Evolutionary conservation across 2,113 vertebrate genomes (phyloP).

Genomic region (Phasianus colchicus): DNA sequence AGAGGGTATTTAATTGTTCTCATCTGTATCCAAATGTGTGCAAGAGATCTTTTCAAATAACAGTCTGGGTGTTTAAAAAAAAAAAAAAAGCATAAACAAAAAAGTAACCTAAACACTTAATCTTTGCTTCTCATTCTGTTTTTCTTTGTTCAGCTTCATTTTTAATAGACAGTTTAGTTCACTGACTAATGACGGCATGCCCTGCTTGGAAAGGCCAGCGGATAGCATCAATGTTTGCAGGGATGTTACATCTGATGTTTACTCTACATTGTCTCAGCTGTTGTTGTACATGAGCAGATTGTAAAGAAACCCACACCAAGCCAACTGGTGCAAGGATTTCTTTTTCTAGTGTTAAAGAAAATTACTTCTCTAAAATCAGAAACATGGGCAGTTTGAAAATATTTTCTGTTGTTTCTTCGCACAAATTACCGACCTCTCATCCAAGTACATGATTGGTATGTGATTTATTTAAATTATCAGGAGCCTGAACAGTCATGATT

Average conservation of each 20-base stretch:
- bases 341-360: conserved; percentile 8
- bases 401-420: neutral
- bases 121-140: neutral
- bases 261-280: conserved; percentile 34
- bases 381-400: neutral
- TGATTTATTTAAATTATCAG: conserved; percentile 8
- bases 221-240: neutral
- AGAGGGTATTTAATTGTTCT: conserved; percentile 56
- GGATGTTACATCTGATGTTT: conserved; percentile 24
- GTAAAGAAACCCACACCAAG: conserved; percentile 5
- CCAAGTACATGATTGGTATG: neutral
- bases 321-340: neutral
- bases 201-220: neutral
- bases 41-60: conserved; percentile 41
- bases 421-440: neutral
- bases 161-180: conserved; percentile 45
- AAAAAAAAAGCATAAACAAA: neutral
- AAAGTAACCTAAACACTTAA: neutral
- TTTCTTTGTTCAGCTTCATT: conserved; percentile 40
- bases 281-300: conserved; percentile 35
- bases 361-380: neutral
- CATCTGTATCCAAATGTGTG: conserved; percentile 48
- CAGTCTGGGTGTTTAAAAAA: neutral
- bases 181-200: neutral
- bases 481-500: neutral